Conservation (phyloP, 1,140 invertebrate genomes). For the Drosophila prosaltans region DNA sequence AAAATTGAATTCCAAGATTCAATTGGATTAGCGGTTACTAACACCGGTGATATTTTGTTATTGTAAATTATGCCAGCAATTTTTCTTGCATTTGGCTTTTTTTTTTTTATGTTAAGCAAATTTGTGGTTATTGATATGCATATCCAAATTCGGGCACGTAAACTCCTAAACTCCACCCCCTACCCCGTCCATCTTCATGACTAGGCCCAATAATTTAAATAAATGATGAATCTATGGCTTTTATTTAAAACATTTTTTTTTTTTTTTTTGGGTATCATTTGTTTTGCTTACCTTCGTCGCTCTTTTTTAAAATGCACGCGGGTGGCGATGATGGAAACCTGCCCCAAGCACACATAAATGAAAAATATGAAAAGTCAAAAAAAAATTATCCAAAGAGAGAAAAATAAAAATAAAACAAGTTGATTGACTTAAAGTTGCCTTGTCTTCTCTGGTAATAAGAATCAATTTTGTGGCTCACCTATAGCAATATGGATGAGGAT, state of each 20-base stretch:
- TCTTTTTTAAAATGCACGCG: conserved; percentile 80
- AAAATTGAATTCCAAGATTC: conserved; percentile 74
- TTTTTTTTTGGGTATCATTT: conserved; percentile 35
- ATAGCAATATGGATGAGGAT: conserved; percentile 72
- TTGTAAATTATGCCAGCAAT: conserved; percentile 75
- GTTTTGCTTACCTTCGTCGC: conserved; percentile 79
- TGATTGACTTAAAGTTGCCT: conserved; percentile 76
- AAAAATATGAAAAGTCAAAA: conserved; percentile 34
- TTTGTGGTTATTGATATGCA: conserved; percentile 69
- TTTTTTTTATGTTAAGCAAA: conserved; percentile 32
- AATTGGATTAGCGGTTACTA: conserved; percentile 82
- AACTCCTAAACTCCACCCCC: neutral
- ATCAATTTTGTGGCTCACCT: conserved; percentile 53
- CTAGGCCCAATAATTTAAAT: conserved; percentile 65
- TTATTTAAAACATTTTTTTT: conserved; percentile 72
- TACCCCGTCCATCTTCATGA: neutral
- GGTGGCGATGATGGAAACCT: conserved; percentile 81
- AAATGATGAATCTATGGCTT: conserved; percentile 63
- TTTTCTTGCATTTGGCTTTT: conserved; percentile 64
- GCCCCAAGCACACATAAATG: conserved; percentile 49
- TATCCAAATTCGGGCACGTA: conserved; percentile 23
- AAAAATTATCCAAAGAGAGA: conserved; percentile 25
- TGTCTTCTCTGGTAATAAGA: conserved; percentile 49
- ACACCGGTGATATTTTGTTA: conserved; percentile 76
- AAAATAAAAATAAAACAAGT: conserved; percentile 22